Conservation (phyloP, 1,140 invertebrate species). For the Euwallacea fornicatus region DNA sequence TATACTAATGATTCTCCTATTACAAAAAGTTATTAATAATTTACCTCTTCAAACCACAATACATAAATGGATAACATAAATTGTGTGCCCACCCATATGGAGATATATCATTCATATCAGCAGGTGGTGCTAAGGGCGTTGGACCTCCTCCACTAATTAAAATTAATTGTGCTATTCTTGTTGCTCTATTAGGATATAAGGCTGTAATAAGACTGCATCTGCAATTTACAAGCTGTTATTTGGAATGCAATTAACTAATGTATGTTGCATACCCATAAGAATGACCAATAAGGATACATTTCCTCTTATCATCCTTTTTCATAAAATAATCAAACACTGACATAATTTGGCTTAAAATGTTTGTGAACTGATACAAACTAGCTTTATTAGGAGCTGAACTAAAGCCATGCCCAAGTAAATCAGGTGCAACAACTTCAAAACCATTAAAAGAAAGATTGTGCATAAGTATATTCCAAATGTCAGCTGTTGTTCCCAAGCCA, state of each 20-base stretch:
- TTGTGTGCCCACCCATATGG: conserved; percentile 57
- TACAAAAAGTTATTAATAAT: neutral
- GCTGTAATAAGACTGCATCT: conserved; percentile 72
- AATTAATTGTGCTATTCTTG: conserved; percentile 66
- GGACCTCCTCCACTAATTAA: conserved; percentile 74
- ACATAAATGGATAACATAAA: conserved; percentile 57
- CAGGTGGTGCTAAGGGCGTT: conserved; percentile 66
- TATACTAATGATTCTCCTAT: conserved; percentile 32
- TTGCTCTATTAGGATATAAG: conserved; percentile 63
- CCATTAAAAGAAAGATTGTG: conserved; percentile 64
- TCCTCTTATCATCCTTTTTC: conserved; percentile 43
- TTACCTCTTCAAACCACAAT: conserved; percentile 59
- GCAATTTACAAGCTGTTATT: conserved; percentile 42
- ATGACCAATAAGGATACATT: conserved; percentile 60
- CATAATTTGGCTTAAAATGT: conserved; percentile 64
- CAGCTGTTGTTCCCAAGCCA: conserved; percentile 72
- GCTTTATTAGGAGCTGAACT: conserved; percentile 64
- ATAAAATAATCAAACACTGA: conserved; percentile 66
- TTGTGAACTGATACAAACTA: conserved; percentile 66
- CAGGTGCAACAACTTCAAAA: conserved; percentile 70
- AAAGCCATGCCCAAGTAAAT: conserved; percentile 73
- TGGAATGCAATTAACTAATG: neutral
- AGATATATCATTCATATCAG: conserved; percentile 53
- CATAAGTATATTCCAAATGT: conserved; percentile 67
- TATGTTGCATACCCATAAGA: conserved; percentile 61